A percentile compares a stretch with the other conserved stretches of the same genome.
phyloP scores from a whole-genome alignment of 2,113 vertebrate species.

The Plotosus lineatus region DNA sequence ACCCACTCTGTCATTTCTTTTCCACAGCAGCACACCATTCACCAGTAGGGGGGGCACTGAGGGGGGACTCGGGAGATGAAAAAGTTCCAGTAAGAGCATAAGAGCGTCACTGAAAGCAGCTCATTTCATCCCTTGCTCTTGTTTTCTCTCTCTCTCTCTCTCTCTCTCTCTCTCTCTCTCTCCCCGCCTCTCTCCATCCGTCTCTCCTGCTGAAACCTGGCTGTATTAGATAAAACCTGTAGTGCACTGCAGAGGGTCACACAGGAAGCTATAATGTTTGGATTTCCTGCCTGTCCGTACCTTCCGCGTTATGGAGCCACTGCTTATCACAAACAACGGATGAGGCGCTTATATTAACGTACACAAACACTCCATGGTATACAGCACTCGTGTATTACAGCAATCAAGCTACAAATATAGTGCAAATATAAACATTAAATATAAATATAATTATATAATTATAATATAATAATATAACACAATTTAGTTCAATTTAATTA shows the following conservation, averaged over 20 bases:
- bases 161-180: conserved; percentile 42
- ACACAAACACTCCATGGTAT: background rate
- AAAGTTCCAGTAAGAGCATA: conserved; percentile 18
- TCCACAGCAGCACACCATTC: conserved; percentile 48
- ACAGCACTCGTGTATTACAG: background rate
- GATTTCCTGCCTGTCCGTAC: conserved; percentile 27
- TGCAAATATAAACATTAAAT: too few species aligned
- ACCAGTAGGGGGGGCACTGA: conserved; percentile 37
- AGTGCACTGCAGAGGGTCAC: conserved; percentile 42
- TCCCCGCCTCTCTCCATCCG: conserved; percentile 29
- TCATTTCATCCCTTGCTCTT: conserved; percentile 13
- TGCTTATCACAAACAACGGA: conserved; percentile 10
- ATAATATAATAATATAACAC: too few species aligned
- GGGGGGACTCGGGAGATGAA: conserved; percentile 35
- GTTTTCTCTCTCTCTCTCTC: conserved; percentile 20
- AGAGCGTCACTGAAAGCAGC: conserved; percentile 44
- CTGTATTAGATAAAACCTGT: conserved; percentile 39
- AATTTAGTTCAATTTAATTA: too few species aligned
- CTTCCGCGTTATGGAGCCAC: background rate
- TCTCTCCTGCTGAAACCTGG: conserved; percentile 37
- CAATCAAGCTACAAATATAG: background rate
- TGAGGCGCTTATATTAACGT: background rate
- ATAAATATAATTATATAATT: too few species aligned
- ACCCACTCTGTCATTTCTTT: conserved; percentile 13
- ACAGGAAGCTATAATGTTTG: conserved; percentile 10